phyloP scores from a whole-genome alignment of 1,140 invertebrate genomes.

The Drosophila simulans region DNA sequence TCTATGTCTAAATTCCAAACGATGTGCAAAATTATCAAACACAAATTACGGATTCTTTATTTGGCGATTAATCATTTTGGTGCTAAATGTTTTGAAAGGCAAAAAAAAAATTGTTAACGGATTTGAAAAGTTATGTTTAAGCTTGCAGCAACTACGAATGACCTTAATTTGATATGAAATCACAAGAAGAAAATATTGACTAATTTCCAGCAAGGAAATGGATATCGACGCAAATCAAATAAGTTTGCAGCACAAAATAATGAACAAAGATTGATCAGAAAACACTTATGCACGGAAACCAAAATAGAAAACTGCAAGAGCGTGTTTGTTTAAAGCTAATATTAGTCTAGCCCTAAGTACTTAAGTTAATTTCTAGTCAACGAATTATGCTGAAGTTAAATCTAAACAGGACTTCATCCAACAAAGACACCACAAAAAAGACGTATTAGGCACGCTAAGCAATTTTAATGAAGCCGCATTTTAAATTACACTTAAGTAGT shows the following conservation, averaged over 20 bases:
- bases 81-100: slow-evolving; percentile 72
- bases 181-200: slow-evolving; percentile 45
- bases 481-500: slow-evolving; percentile 65
- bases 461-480: slow-evolving; percentile 70
- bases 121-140: slow-evolving; percentile 61
- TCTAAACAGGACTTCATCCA: slow-evolving; percentile 35
- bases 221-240: slow-evolving; percentile 29
- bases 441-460: slow-evolving; percentile 58
- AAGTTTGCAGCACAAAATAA: slow-evolving; percentile 53
- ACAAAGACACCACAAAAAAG: slow-evolving; percentile 15
- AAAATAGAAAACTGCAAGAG: slow-evolving; percentile 49
- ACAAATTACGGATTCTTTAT: slow-evolving; percentile 31
- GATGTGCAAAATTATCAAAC: slow-evolving; percentile 54
- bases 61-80: slow-evolving; percentile 74
- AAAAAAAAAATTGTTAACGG: slow-evolving; percentile 59
- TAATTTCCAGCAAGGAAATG: slow-evolving; percentile 41
- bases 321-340: slow-evolving; percentile 57
- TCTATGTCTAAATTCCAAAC: slow-evolving; percentile 50
- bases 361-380: slow-evolving; percentile 83
- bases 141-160: slow-evolving; percentile 64
- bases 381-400: slow-evolving; percentile 78
- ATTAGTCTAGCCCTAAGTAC: slow-evolving; percentile 62
- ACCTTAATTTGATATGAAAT: slow-evolving; percentile 12
- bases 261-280: slow-evolving; percentile 47
- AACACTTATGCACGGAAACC: slow-evolving; percentile 66